Conservation (phyloP, 2,113 vertebrate species). For the Aptenodytes patagonicus region DNA sequence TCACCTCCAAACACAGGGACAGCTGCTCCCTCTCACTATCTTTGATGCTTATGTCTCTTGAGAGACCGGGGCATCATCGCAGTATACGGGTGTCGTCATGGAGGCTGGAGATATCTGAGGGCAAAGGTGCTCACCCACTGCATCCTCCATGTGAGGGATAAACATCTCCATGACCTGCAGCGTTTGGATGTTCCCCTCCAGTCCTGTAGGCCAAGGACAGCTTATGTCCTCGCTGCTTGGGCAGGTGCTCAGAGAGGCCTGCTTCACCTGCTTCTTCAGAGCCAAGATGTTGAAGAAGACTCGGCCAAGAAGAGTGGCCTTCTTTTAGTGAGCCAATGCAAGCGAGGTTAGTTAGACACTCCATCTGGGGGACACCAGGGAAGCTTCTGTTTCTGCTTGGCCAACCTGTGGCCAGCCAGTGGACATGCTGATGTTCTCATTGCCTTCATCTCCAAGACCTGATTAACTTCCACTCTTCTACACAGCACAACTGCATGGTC, state of each 20-base stretch:
- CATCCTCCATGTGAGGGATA: constrained; percentile 46
- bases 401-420: background rate
- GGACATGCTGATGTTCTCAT: background rate
- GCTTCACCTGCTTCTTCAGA: background rate
- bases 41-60: constrained; percentile 10
- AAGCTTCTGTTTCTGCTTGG: background rate
- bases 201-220: constrained; percentile 58
- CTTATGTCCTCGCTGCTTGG: background rate
- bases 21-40: constrained; percentile 4
- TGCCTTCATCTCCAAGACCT: background rate
- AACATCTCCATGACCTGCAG: constrained; percentile 52
- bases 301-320: background rate
- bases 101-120: constrained; percentile 46
- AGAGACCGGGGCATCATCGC: constrained; percentile 37
- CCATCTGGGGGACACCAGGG: background rate
- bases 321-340: background rate
- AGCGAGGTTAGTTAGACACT: background rate
- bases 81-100: constrained; percentile 56
- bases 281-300: background rate
- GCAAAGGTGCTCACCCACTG: constrained; percentile 65
- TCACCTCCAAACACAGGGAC: constrained; percentile 33
- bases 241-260: background rate
- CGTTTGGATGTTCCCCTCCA: constrained; percentile 24
- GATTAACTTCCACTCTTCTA: background rate
- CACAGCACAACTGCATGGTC: background rate